A percentile compares a stretch with the other conserved stretches of the same genome.
Evolutionary conservation across 2,797 vertebrate species (phyloP).

Genomic region (Galago senegalensis): DNA sequence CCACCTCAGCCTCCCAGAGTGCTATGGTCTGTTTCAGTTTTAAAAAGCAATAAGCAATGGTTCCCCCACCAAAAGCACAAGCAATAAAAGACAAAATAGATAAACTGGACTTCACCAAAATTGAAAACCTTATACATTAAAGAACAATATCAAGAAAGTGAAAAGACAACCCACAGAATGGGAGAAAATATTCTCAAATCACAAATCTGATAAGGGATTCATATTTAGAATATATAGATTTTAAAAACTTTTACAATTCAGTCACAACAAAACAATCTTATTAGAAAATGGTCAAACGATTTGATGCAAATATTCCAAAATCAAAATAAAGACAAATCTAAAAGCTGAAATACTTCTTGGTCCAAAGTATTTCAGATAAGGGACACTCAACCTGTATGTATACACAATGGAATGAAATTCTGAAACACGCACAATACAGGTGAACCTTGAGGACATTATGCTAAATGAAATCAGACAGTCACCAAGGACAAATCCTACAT

Average conservation of each 20-base stretch:
- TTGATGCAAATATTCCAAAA: background rate
- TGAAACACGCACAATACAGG: background rate
- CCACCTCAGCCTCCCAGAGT: too few relatives aligned
- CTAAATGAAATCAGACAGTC: background rate
- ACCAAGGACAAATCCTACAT: background rate
- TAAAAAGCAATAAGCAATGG: background rate
- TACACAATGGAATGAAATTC: background rate
- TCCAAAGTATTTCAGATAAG: background rate
- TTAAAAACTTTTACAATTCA: background rate
- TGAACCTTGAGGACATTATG: background rate
- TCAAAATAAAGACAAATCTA: background rate
- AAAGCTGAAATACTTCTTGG: background rate
- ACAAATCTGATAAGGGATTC: background rate
- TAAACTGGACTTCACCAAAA: background rate
- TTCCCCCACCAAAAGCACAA: background rate
- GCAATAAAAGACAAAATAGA: background rate
- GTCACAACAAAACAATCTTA: background rate
- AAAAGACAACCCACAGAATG: background rate
- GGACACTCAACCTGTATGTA: background rate
- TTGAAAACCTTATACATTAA: background rate
- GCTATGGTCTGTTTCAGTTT: background rate
- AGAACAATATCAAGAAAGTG: background rate
- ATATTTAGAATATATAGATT: background rate
- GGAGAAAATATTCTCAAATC: conserved; percentile 9
- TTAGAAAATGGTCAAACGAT: background rate